Base-by-base conservation (phyloP, 2,888 invertebrate species). In the Ashinkailepas kermadecensis region DNA sequence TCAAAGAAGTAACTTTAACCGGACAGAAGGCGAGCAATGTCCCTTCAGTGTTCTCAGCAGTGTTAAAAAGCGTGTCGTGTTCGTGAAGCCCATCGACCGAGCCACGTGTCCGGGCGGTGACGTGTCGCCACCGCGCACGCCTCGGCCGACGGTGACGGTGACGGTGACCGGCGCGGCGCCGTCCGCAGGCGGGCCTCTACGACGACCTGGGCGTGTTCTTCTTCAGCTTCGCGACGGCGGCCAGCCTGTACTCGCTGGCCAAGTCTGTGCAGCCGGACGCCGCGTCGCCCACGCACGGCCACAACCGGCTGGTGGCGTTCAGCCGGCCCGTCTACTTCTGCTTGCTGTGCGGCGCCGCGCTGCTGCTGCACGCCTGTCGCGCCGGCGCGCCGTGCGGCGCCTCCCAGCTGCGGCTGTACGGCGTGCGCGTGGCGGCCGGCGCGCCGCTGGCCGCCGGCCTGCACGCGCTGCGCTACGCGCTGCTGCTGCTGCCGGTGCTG, bases 181-280 rank as follows among this genome's bases (percentile, higher is more conserved):
- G 39, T 39, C 12, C 98, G 12, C 93, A 93, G 86, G 90, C 93
- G 79, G 93, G 93, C 80, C 94, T 96, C 87, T 99, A 96, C 89
- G 92, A 92, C 85, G 99, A 99, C 87, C 91, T 98, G 81, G 94
- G 93, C 86, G 95, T 97, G 23, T 95, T 99, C 87, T 90, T 97
- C 86, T 96, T 99, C 88, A 98, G 98, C 89, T 94, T 97, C 85
- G 95, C 98, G n/a, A 96, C 98, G 85, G 99, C 99, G 0, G 94
- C 97, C 23, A 96, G 97, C 86, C 99, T 99, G 88, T 99, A 99
- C 88, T 97, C 97, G 0, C 89, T 99, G 84, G 89, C 98, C 84
- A 99, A 98, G 89, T 97, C 97, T 87, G 99, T 99, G 1, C 99
- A 99, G 87, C 99, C 99, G 0, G 99, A 99, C 88, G 97, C 99